Evolutionary conservation across 2,888 invertebrate genomes (phyloP).

Genomic region (Hypolimnas misippus): DNA sequence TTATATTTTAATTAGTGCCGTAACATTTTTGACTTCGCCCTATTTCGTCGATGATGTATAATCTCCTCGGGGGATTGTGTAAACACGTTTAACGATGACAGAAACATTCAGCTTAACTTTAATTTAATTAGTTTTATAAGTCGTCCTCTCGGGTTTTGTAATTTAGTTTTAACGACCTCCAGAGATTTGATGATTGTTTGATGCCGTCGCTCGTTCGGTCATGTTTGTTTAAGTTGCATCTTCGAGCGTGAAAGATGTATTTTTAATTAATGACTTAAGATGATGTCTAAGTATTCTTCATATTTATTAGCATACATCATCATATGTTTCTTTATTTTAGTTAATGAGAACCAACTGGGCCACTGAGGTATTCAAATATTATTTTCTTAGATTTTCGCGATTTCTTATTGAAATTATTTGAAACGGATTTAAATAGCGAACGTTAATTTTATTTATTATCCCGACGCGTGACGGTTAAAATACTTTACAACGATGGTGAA

Average conservation of each 20-base stretch:
- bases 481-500: too few relatives aligned
- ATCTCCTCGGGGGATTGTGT: not conserved
- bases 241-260: constrained; percentile 14
- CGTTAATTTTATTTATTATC: too few relatives aligned
- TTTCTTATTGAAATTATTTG: too few relatives aligned
- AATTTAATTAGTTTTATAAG: constrained; percentile 61
- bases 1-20: not conserved
- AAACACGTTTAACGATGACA: constrained; percentile 56
- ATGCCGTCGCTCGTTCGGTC: constrained; percentile 14
- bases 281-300: not conserved
- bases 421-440: too few relatives aligned
- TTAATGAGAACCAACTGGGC: too few relatives aligned
- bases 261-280: constrained; percentile 10
- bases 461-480: too few relatives aligned
- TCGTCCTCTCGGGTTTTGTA: constrained; percentile 41
- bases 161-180: constrained; percentile 38
- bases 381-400: too few relatives aligned
- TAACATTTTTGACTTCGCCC: not conserved
- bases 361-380: too few relatives aligned
- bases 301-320: not conserved
- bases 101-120: constrained; percentile 64
- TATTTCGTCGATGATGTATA: constrained; percentile 11
- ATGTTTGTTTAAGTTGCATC: constrained; percentile 27
- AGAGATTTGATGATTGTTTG: constrained; percentile 30
- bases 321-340: not conserved